A percentile compares a stretch with the other conserved stretches of the same genome.
Evolutionary conservation across 2,888 invertebrate genomes (phyloP).

Genomic region (Stenurella melanura): DNA sequence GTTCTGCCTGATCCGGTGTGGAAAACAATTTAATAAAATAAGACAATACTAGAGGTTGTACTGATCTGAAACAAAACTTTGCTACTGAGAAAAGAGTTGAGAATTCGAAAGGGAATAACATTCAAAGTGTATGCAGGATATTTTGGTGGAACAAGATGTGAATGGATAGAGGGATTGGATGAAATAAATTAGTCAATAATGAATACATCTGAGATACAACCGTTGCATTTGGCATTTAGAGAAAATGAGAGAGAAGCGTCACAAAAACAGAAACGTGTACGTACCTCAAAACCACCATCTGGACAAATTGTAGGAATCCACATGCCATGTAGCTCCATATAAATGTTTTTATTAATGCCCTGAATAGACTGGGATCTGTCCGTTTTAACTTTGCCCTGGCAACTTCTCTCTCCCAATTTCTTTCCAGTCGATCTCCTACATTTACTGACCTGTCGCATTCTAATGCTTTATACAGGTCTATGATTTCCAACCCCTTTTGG

Average conservation of each 20-base stretch:
- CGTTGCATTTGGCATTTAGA: background rate
- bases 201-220: no score
- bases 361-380: conserved; percentile 55
- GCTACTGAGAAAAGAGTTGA: background rate
- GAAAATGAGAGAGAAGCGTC: background rate
- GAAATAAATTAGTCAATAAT: no score
- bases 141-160: no score
- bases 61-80: conserved; percentile 73
- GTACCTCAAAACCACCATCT: conserved; percentile 57
- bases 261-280: background rate
- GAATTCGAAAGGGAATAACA: no score
- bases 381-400: conserved; percentile 49
- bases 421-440: conserved; percentile 79
- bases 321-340: conserved; percentile 54
- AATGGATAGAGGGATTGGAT: no score
- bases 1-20: conserved; percentile 10
- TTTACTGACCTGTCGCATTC: conserved; percentile 78
- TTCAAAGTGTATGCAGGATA: background rate
- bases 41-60: conserved; percentile 55
- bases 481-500: conserved; percentile 77
- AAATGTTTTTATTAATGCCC: conserved; percentile 54
- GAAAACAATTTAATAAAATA: conserved; percentile 50
- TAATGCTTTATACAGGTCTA: conserved; percentile 79
- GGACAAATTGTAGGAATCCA: conserved; percentile 54
- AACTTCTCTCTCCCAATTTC: conserved; percentile 71